Evolutionary conservation across 92 coral and sea anemone genomes (phyloP), one percentile per base, ranked within the genome.

Genomic region (Epizoanthus scotinus): DNA sequence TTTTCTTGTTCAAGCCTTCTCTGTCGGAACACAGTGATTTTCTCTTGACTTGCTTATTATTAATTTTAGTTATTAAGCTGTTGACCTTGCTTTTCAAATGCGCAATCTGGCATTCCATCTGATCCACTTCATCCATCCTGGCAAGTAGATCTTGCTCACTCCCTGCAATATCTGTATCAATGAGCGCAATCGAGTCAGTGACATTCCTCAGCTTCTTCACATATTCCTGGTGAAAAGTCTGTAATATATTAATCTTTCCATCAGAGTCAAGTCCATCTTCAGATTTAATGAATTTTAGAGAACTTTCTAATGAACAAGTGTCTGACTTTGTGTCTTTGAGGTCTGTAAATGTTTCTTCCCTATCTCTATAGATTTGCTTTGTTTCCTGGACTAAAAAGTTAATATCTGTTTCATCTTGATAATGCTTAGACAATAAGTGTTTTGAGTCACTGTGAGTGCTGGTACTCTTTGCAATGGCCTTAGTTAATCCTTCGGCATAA

Each of bases 41-140:
- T 24, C 78, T 14, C 52, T 71, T 71, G 17, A 40, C 28, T 28
- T 71, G 62, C 24, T 60, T 71, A 2, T 7, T 71, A 13, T 71
- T 29, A 71, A 71, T 71, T 52, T 71, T 52, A 9, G 15, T 14
- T 20, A 71, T 6, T 22, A 71, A 6, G 31, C 15, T 71, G 59
- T 17, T 71, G 13, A 71, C 42, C 22, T 71, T 50, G 62, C 78
- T 71, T 42, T 42, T 68, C 29, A 68, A 9, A 24, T 68, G 73
- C 9, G 73, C 73, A 68, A 68, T 68, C 27, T 68, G 73, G 47
- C 73, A 68, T 44, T 68, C 73, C 56, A 68, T 15, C 73, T 68
- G 73, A 42, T 68, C 78, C 25, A 71, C 59, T 15, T 71, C 61
- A 8, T 71, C 78, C 2, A 24, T 71, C 38, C 7, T 27, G 28